Evolutionary conservation across 2,113 vertebrate genomes (phyloP).

Genomic region (Ochotona princeps): DNA sequence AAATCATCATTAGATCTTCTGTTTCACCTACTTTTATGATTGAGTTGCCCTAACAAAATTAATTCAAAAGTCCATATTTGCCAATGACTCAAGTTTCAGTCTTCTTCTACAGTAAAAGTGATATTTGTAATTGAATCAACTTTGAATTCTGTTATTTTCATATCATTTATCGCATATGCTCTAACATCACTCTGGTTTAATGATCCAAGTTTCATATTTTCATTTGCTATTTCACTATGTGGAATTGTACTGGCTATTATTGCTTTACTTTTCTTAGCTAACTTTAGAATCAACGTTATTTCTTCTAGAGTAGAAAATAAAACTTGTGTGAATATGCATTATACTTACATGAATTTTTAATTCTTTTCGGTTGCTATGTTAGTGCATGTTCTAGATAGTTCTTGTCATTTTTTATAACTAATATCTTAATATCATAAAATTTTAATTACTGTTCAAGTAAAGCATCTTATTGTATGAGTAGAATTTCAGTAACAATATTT

Average conservation of each 20-base stretch:
- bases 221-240: not conserved
- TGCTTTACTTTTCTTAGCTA: not conserved
- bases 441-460: not conserved
- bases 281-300: not conserved
- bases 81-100: not conserved
- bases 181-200: not conserved
- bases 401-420: not conserved
- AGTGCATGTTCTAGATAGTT: not conserved
- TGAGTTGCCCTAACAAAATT: not conserved
- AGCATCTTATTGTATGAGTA: not conserved
- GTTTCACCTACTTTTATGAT: not conserved
- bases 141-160: not conserved
- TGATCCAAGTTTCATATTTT: not conserved
- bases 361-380: too few relatives aligned
- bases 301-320: not conserved
- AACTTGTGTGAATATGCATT: not conserved
- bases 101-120: not conserved
- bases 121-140: not conserved
- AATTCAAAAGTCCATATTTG: not conserved
- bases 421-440: not conserved
- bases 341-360: not conserved
- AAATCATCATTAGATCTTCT: not conserved
- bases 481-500: not conserved
- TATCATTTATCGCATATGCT: not conserved
- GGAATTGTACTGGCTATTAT: not conserved